phyloP scores from a whole-genome alignment of 2,113 vertebrate species.

The Numida meleagris region DNA sequence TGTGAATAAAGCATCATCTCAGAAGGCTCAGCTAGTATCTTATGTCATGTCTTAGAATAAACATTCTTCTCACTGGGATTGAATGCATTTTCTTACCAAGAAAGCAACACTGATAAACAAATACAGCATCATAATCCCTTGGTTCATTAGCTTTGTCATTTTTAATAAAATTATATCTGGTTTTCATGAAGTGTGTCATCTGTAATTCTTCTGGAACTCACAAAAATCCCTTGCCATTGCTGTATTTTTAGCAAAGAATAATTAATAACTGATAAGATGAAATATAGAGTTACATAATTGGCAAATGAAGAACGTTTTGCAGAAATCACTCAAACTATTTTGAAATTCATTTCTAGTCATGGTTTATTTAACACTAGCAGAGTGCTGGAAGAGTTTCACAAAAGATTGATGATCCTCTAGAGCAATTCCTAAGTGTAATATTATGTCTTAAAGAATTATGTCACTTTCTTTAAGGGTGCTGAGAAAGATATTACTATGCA shows the following conservation, averaged over 20 bases:
- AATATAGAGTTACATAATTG: conserved; percentile 76
- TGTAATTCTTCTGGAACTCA: conserved; percentile 62
- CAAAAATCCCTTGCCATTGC: conserved; percentile 63
- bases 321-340: conserved; percentile 80
- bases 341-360: conserved; percentile 82
- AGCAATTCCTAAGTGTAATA: conserved; percentile 79
- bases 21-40: not conserved
- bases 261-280: conserved; percentile 76
- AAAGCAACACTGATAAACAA: conserved; percentile 28
- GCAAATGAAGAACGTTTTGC: conserved; percentile 79
- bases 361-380: conserved; percentile 80
- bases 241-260: conserved; percentile 78
- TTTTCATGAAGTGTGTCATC: conserved; percentile 57
- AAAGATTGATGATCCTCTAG: conserved; percentile 79
- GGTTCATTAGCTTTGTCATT: conserved; percentile 36
- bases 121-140: conserved; percentile 14
- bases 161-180: conserved; percentile 27
- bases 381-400: conserved; percentile 64
- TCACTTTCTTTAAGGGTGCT: conserved; percentile 75
- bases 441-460: conserved; percentile 82
- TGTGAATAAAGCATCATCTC: not conserved
- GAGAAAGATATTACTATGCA: conserved; percentile 74
- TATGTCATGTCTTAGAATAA: not conserved
- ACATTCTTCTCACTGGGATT: not conserved
- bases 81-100: not conserved